phyloP scores from a whole-genome alignment of 2,888 invertebrate genomes.

The Papilio elwesi region DNA sequence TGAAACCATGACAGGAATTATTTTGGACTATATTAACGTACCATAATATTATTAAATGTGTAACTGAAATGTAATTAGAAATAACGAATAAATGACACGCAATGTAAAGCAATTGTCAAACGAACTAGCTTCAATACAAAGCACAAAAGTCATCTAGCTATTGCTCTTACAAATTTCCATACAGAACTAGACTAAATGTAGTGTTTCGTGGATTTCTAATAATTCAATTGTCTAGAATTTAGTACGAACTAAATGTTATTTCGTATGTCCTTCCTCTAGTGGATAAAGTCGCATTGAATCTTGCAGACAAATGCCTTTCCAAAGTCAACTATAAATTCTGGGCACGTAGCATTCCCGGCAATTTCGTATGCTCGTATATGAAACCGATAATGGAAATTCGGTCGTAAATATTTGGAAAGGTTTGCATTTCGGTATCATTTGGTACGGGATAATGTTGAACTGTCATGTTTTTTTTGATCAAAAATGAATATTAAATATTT shows the following conservation, averaged over 20 bases:
- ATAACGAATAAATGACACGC: no score
- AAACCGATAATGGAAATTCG: constrained; percentile 30
- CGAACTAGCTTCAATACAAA: no score
- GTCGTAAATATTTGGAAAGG: constrained; percentile 29
- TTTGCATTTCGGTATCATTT: constrained; percentile 27
- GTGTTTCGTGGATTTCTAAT: no score
- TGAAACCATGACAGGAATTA: no score
- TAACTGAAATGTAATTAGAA: no score
- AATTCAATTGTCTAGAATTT: background rate
- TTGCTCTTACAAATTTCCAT: no score
- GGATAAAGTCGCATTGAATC: constrained; percentile 9
- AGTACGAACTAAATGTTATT: background rate
- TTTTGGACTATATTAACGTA: no score
- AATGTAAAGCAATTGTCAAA: no score
- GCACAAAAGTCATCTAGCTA: no score
- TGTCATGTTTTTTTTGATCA: constrained; percentile 9
- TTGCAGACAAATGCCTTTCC: constrained; percentile 26
- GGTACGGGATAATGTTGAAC: constrained; percentile 2
- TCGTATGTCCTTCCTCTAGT: constrained; percentile 1
- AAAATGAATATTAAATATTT: constrained; percentile 8
- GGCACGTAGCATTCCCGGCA: constrained; percentile 17
- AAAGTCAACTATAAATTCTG: constrained; percentile 9
- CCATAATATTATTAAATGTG: no score
- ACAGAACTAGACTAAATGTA: no score
- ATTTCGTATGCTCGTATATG: constrained; percentile 19